Evolutionary conservation across 2,797 vertebrate genomes (phyloP), one percentile per base, ranked within the genome.

Genomic region (Morus bassanus): DNA sequence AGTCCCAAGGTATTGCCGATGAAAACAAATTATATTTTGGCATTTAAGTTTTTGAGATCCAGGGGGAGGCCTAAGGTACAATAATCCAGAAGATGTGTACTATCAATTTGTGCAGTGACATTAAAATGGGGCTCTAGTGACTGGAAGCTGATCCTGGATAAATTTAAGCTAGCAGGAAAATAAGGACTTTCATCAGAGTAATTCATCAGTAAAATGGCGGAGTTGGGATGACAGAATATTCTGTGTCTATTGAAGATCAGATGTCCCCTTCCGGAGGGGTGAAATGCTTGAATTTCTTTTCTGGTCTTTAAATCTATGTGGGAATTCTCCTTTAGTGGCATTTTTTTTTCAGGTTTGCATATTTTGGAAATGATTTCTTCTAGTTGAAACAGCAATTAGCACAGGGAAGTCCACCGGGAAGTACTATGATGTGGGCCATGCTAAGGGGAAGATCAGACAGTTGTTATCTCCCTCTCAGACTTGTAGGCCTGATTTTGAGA

Each of bases 101-200:
- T 77, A 83, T 70, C 87, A 75, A 53, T 94, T 83, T 94, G 73
- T 91, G 65, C 85, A 92, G 37, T 75, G 88, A 83, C 89, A 86
- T 94, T 94, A 69, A 92, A 89, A 93, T 41, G 37, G 21, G 18
- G 7, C 68, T 95, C 33, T 61, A 83, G 89, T 84, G 68, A 69
- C 69, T 23, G 31, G 63, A 72, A 93, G 21, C 67, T 91, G 63
- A 86, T 81, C 54, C 51, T 53, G 19, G 50, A 53, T 65, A 93
- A 88, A 93, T 89, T 81, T 83, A 88, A 92, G 17, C 10, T 73
- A 86, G 33, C 16, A 78, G 54, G 27, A 59, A 57, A 92, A 85
- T 48, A 77, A 67, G 70, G 80, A 54, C 51, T 91, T 93, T 87
- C 27, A 70, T 14, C 27, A 61, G 33, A 45, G 41, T 80, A 60